phyloP scores from a whole-genome alignment of 2,113 vertebrate genomes.

The Campylomormyrus numenius region DNA sequence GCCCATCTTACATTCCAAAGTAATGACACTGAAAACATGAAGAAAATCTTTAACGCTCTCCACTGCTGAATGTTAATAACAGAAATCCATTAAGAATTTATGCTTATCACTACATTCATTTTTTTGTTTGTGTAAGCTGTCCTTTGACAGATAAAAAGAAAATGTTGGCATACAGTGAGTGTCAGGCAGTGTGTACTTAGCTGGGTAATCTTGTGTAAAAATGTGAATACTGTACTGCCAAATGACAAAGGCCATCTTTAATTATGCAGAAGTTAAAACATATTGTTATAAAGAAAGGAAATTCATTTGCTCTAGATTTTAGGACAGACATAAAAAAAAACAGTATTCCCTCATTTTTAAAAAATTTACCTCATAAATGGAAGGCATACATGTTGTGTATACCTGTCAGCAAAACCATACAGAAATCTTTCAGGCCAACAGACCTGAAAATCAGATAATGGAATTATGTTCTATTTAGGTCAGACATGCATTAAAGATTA shows the following conservation, averaged over 20 bases:
- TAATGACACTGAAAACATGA: background rate
- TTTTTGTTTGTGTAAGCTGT: background rate
- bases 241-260: background rate
- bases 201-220: background rate
- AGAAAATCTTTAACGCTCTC: background rate
- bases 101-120: background rate
- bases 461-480: slow-evolving; percentile 34
- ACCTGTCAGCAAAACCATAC: slow-evolving; percentile 4
- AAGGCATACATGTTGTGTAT: background rate
- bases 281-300: background rate
- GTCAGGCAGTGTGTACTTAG: background rate
- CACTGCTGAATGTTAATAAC: background rate
- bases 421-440: background rate
- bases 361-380: background rate
- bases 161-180: background rate
- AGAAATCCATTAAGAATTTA: background rate
- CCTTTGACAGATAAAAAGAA: slow-evolving; percentile 2
- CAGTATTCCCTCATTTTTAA: background rate
- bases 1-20: slow-evolving; percentile 5
- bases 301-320: background rate
- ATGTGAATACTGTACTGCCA: background rate
- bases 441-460: slow-evolving; percentile 21
- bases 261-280: background rate
- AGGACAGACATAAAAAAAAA: background rate
- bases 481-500: slow-evolving; percentile 38